phyloP scores from a whole-genome alignment of 2,113 vertebrate species.

The Butorides virescens region DNA sequence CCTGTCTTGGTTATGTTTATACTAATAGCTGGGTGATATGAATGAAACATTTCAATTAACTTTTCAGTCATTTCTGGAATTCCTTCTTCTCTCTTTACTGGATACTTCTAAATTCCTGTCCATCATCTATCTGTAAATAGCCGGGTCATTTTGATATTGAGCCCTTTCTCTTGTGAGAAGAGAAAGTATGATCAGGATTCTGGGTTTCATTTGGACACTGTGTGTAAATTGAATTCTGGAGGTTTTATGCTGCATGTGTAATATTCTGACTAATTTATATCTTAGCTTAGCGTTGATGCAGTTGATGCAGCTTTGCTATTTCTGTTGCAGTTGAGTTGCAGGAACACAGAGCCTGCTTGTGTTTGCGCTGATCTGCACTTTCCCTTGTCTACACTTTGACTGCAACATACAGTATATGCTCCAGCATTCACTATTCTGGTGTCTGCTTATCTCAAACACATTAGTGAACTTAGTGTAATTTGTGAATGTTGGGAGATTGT shows the following conservation, averaged over 20 bases:
- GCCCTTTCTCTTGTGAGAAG: neutral
- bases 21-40: neutral
- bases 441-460: neutral
- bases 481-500: neutral
- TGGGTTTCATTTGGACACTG: neutral
- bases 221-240: neutral
- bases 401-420: neutral
- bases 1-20: neutral
- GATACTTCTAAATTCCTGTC: neutral
- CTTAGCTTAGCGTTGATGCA: neutral
- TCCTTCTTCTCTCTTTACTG: neutral
- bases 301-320: neutral
- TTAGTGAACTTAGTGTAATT: neutral
- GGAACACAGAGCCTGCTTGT: neutral
- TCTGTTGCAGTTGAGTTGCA: neutral
- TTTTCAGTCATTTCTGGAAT: neutral
- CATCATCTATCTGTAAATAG: neutral
- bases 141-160: neutral
- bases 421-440: neutral
- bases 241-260: neutral
- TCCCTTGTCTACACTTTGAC: neutral
- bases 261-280: neutral
- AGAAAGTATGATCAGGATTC: neutral
- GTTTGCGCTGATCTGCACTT: neutral
- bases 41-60: constrained; percentile 8